These are phyloP conservation scores for Hoplostethus mediterraneus DNA, from an alignment of 2,797 vertebrate species.

Conservation along the genomic window DNA sequence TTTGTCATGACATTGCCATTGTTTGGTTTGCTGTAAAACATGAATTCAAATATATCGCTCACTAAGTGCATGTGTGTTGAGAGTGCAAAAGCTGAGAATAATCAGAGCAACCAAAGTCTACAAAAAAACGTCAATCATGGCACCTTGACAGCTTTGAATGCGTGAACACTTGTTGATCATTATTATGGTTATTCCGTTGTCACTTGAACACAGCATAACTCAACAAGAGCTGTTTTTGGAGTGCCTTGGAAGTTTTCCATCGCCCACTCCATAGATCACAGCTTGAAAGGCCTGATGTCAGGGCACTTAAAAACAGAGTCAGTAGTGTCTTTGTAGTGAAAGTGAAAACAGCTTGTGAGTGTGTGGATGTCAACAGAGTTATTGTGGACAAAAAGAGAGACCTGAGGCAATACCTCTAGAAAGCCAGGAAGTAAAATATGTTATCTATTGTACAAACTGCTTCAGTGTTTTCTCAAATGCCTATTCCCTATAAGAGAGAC, in stretches of 20 bases:
- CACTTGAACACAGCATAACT: not conserved
- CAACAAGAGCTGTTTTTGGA: slow-evolving; percentile 12
- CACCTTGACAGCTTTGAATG: not conserved
- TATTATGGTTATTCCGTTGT: not conserved
- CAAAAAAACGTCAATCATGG: too few relatives aligned
- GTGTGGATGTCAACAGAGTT: slow-evolving; percentile 42
- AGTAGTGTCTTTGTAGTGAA: slow-evolving; percentile 42
- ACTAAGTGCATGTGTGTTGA: too few relatives aligned
- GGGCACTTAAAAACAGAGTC: slow-evolving; percentile 35
- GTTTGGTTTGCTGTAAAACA: too few relatives aligned
- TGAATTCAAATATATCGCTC: too few relatives aligned
- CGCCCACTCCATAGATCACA: slow-evolving; percentile 54
- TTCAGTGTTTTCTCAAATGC: slow-evolving; percentile 1
- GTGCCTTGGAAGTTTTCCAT: slow-evolving; percentile 49
- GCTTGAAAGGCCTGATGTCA: slow-evolving; percentile 47
- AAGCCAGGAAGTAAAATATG: slow-evolving; percentile 9
- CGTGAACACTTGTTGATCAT: not conserved
- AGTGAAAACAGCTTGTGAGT: slow-evolving; percentile 69
- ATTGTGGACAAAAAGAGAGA: slow-evolving; percentile 33
- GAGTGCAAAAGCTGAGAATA: too few relatives aligned
- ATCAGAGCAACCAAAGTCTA: too few relatives aligned
- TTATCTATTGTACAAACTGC: slow-evolving; percentile 7
- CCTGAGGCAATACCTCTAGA: slow-evolving; percentile 28
- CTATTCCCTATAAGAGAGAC: not conserved
- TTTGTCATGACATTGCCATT: too few relatives aligned